phyloP scores from a whole-genome alignment of 2,888 invertebrate genomes.

The Teleogryllus oceanicus region DNA sequence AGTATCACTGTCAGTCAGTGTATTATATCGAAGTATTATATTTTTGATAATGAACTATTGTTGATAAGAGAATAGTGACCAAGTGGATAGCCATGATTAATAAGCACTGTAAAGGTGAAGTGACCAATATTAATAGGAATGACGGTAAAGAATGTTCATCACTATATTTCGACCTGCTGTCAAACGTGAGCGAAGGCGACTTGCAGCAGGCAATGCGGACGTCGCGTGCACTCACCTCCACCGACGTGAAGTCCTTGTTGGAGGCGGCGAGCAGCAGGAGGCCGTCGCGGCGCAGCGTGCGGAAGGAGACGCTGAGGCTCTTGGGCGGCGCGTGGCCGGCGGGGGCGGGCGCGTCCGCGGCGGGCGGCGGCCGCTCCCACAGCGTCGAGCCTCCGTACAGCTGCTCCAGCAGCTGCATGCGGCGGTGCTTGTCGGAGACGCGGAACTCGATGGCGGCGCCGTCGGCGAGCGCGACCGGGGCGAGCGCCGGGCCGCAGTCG shows the following conservation, averaged over 20 bases:
- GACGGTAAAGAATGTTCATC: no score
- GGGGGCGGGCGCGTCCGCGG: constrained; percentile 35
- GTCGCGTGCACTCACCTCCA: constrained; percentile 55
- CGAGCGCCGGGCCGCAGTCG: constrained; percentile 73
- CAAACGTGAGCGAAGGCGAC: no score
- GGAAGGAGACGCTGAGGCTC: constrained; percentile 73
- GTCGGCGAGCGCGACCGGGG: constrained; percentile 73
- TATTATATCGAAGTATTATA: no score
- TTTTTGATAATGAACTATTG: no score
- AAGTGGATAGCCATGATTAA: no score
- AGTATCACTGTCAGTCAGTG: no score
- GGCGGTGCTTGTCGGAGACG: constrained; percentile 73
- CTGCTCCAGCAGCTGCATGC: constrained; percentile 80
- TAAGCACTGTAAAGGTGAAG: no score
- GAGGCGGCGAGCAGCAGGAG: constrained; percentile 82
- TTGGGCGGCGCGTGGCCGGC: constrained; percentile 57
- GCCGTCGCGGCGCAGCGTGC: constrained; percentile 74
- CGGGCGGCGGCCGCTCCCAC: constrained; percentile 54
- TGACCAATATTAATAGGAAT: no score
- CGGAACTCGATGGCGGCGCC: constrained; percentile 75
- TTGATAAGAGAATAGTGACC: no score
- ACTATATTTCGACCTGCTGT: no score
- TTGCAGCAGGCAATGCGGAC: no score
- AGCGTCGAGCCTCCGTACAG: constrained; percentile 70
- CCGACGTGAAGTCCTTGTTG: constrained; percentile 79